Conservation (phyloP, 2,888 invertebrate species). For the Carabus problematicus region DNA sequence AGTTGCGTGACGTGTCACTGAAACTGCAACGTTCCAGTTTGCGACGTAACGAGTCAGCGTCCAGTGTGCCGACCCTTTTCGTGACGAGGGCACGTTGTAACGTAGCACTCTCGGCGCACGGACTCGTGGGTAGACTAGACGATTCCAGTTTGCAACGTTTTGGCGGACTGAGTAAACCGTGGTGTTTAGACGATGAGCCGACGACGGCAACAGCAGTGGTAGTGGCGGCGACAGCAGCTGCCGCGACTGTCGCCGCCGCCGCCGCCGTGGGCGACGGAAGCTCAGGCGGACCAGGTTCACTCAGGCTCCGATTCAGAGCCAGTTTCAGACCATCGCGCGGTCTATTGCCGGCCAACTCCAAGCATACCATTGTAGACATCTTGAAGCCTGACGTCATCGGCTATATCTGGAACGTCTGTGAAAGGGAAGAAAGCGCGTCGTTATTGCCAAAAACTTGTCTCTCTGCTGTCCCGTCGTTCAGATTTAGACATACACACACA, state of each 20-base stretch:
- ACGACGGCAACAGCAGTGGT: slow-evolving; percentile 30
- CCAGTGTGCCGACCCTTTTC: slow-evolving; percentile 62
- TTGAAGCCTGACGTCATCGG: slow-evolving; percentile 54
- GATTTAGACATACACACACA: slow-evolving; percentile 19
- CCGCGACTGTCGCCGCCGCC: slow-evolving; percentile 45
- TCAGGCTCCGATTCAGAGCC: slow-evolving; percentile 64
- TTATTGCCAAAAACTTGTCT: slow-evolving; percentile 49
- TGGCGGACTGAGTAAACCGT: slow-evolving; percentile 56
- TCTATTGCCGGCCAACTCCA: slow-evolving; percentile 60
- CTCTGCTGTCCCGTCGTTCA: background rate
- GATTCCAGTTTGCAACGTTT: slow-evolving; percentile 66
- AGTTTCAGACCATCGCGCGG: slow-evolving; percentile 65
- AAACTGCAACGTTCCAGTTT: slow-evolving; percentile 55
- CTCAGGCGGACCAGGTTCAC: slow-evolving; percentile 62
- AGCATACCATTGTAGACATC: slow-evolving; percentile 63
- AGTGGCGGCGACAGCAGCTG: slow-evolving; percentile 16
- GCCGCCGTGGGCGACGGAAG: slow-evolving; percentile 46
- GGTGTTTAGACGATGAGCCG: slow-evolving; percentile 28
- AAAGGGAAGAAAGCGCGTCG: slow-evolving; percentile 52
- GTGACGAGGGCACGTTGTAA: slow-evolving; percentile 63
- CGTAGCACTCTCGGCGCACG: slow-evolving; percentile 64
- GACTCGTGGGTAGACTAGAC: slow-evolving; percentile 61
- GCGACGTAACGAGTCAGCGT: slow-evolving; percentile 62
- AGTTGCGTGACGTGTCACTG: slow-evolving; percentile 51
- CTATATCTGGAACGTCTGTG: slow-evolving; percentile 59